A percentile compares a stretch with the other conserved stretches of the same genome.
phyloP scores from a whole-genome alignment of 2,113 vertebrate species.

The Hipposideros armiger region DNA sequence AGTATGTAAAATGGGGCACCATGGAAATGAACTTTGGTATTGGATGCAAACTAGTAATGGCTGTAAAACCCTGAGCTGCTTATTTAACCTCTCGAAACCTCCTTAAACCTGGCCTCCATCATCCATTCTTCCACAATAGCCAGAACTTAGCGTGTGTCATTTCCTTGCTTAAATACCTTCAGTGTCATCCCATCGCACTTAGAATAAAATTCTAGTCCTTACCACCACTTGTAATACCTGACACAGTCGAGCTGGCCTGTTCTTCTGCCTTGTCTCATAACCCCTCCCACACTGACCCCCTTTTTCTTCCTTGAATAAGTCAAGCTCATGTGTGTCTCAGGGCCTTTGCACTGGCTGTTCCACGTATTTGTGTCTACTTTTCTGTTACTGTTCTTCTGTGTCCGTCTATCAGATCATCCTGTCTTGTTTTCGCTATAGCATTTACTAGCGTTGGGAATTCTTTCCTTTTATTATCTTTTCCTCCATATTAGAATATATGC shows the following conservation, averaged over 20 bases:
- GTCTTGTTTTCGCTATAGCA: not conserved
- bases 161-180: not conserved
- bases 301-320: not conserved
- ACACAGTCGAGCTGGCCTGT: not conserved
- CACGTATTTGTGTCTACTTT: not conserved
- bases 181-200: not conserved
- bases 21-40: not conserved
- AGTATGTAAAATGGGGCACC: not conserved
- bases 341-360: not conserved
- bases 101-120: not conserved
- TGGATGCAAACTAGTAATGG: not conserved
- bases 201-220: not conserved
- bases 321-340: not conserved
- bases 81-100: not conserved
- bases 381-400: not conserved
- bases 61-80: not conserved
- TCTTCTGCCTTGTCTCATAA: not conserved
- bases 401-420: not conserved
- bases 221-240: not conserved
- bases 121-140: not conserved
- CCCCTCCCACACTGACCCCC: not conserved
- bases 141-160: not conserved
- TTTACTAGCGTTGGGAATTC: not conserved
- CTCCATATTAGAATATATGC: not conserved
- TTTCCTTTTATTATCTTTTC: not conserved